Percentiles rank a stretch among this genome's conserved stretches.
These are phyloP conservation scores for Heterohyrax brucei DNA, from an alignment of 2,797 vertebrate species.

Conservation along the genomic window DNA sequence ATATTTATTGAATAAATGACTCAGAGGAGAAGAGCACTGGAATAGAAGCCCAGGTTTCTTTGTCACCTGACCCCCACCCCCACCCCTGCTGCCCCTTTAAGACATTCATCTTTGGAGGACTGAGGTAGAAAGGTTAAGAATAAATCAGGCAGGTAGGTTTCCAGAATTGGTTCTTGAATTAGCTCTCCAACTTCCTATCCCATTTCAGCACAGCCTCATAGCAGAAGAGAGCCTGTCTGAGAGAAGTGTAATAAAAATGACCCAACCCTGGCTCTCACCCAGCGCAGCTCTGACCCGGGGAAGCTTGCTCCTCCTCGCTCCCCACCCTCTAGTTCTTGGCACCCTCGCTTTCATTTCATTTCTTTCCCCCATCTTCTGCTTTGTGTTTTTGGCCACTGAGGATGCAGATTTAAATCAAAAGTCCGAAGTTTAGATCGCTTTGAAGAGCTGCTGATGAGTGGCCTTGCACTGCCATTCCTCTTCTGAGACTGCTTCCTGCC, in stretches of 20 bases:
- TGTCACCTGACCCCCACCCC: neutral
- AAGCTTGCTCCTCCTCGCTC: neutral
- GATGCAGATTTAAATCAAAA: constrained; percentile 77
- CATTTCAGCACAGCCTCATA: neutral
- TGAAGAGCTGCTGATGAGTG: constrained; percentile 46
- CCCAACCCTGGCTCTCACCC: neutral
- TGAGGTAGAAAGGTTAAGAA: neutral
- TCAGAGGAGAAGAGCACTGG: neutral
- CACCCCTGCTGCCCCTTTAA: too few species aligned
- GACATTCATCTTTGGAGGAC: neutral
- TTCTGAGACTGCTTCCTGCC: constrained; percentile 25
- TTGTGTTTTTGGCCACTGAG: constrained; percentile 75
- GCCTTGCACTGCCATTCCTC: constrained; percentile 11
- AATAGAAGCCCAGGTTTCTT: neutral
- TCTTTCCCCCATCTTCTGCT: constrained; percentile 65
- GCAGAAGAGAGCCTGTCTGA: neutral
- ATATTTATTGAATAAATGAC: neutral
- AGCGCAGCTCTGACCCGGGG: neutral
- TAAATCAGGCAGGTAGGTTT: neutral
- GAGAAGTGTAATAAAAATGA: neutral
- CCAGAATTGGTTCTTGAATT: neutral
- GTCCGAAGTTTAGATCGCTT: constrained; percentile 71
- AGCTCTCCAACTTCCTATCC: neutral
- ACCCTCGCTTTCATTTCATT: neutral
- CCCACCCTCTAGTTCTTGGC: neutral